These are phyloP conservation scores for Micromussa lordhowensis DNA, from an alignment of 92 coral and sea anemone species.

Conservation along the genomic window DNA sequence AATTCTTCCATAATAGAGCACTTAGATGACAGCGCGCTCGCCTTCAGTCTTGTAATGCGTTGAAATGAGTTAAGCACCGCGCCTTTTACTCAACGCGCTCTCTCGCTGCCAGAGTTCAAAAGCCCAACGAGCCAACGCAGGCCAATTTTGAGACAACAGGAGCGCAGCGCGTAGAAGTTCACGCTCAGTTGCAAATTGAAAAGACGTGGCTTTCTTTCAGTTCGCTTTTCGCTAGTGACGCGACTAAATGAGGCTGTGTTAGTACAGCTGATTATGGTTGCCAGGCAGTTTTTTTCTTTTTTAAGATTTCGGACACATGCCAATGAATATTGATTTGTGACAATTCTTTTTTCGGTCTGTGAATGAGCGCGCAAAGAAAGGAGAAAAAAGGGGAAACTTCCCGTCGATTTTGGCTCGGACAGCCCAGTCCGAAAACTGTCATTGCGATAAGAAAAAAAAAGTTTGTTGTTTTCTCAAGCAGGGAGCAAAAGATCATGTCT, in stretches of 20 bases:
- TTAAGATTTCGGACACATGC: constrained; percentile 55
- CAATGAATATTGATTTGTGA: constrained; percentile 61
- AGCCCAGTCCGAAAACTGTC: neutral
- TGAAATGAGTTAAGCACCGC: constrained; percentile 38
- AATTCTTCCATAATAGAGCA: constrained; percentile 71
- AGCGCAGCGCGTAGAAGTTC: neutral
- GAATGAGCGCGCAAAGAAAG: constrained; percentile 9
- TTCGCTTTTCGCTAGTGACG: constrained; percentile 63
- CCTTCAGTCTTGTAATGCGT: constrained; percentile 9
- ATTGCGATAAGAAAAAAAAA: neutral
- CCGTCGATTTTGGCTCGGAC: constrained; percentile 2
- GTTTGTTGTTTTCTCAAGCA: constrained; percentile 4
- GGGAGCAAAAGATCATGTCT: constrained; percentile 22
- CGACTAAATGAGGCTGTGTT: constrained; percentile 63
- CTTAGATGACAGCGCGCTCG: constrained; percentile 52
- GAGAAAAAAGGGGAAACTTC: neutral
- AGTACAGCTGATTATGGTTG: constrained; percentile 74
- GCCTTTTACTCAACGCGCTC: constrained; percentile 24
- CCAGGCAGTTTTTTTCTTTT: constrained; percentile 56
- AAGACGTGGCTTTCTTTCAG: constrained; percentile 50
- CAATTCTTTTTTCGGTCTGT: neutral
- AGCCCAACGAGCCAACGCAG: neutral
- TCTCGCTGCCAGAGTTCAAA: neutral
- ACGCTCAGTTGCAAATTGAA: constrained; percentile 33
- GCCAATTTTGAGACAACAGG: neutral